A percentile compares a stretch with the other conserved stretches of the same genome.
phyloP scores from a whole-genome alignment of 2,113 vertebrate genomes.

The Lipophrys pholis region DNA sequence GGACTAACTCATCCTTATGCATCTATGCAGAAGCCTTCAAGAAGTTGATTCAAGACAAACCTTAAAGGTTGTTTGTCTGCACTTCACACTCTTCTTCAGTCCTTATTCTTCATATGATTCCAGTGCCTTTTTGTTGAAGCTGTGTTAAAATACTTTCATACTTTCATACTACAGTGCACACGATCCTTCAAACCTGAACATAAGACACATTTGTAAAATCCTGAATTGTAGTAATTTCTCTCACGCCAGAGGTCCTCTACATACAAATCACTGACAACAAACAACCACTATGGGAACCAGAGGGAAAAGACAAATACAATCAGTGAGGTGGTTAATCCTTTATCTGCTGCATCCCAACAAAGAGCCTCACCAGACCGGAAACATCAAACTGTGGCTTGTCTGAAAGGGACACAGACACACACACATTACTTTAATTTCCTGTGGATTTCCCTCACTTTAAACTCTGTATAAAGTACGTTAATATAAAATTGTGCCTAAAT shows the following conservation, averaged over 20 bases:
- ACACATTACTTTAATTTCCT: background rate
- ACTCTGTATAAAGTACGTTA: too few relatives aligned
- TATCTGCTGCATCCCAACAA: slow-evolving; percentile 52
- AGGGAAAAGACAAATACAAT: slow-evolving; percentile 39
- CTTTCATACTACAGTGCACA: background rate
- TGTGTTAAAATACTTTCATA: slow-evolving; percentile 20
- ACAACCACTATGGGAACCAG: slow-evolving; percentile 26
- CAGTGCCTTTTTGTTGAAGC: slow-evolving; percentile 21
- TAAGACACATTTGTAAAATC: slow-evolving; percentile 6
- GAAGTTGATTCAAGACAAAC: too few relatives aligned
- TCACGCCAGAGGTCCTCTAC: background rate
- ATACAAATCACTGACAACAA: slow-evolving; percentile 15
- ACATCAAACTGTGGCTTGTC: slow-evolving; percentile 51
- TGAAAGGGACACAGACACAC: slow-evolving; percentile 36
- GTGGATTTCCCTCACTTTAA: too few relatives aligned
- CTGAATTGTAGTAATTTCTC: background rate
- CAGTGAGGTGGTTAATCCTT: slow-evolving; percentile 45
- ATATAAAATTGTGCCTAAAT: too few relatives aligned
- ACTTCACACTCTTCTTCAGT: too few relatives aligned
- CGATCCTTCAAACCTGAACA: slow-evolving; percentile 10
- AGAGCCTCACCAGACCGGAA: slow-evolving; percentile 50
- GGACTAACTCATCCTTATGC: too few relatives aligned
- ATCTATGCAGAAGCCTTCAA: too few relatives aligned
- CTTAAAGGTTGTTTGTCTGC: background rate
- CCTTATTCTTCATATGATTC: background rate